Base-by-base conservation (phyloP, 2,797 vertebrate species). In the Galaxias olidus region DNA sequence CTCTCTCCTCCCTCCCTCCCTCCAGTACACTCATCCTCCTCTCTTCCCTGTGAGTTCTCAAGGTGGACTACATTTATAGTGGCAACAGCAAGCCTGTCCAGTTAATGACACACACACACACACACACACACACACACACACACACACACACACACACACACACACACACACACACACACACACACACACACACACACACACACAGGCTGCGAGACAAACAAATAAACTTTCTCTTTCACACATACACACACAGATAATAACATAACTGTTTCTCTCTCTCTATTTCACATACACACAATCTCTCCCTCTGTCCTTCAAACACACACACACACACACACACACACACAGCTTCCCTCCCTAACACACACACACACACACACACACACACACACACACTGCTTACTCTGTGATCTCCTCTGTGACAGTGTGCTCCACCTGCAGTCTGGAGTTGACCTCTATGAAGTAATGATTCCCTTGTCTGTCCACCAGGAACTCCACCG, bases 371-470 rank as follows among this genome's bases (percentile, higher is more conserved):
- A 43, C 15, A 41, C 20, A 59, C 19, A 59, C 10, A 46, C 2
- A 4, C 4, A 41, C 15, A 12, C 9, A 45, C 14, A 65, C n/a
- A 63, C 41, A 47, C 52, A 30, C 42, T 30, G 88, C 96, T 96
- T 78, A 98, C 96, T 94, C 95, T 0, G 96, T 98, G 89, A 98
- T 93, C 87, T 98, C 93, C 82, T 98, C 96, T 0, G 96, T 98
- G 74, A 98, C 95, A 0, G 96, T 98, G 91, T 98, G 96, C 66
- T 98, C 96, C 75, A 98, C 96, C 75, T 98, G 96, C 40, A 98
- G 94, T n/a, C 96, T 88, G 6, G 96, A 98, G 88, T 98, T 98
- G 76, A 98, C 96, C 83, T 98, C 96, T 0, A 98, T 98, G 90
- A 98, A 98, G 85, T 91, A 97, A 80, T 98, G 93, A 49, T 88